phyloP scores from a whole-genome alignment of 1,140 invertebrate species.

The Teleopsis dalmanni region DNA sequence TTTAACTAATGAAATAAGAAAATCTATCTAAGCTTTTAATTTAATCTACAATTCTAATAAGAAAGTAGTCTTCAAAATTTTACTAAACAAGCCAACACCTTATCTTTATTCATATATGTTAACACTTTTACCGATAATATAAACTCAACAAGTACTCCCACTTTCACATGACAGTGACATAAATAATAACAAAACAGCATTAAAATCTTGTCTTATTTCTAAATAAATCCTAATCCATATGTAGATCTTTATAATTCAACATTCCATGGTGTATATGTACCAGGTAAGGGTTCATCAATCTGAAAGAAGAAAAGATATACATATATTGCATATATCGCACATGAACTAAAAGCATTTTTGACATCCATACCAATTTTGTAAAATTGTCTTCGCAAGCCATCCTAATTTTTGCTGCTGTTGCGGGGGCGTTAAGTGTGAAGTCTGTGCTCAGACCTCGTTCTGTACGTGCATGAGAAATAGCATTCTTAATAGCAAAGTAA shows the following conservation, averaged over 20 bases:
- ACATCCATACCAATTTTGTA: slow-evolving; percentile 68
- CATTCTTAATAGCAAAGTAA: slow-evolving; percentile 88
- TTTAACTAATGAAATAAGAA: no score
- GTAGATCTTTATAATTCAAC: slow-evolving; percentile 43
- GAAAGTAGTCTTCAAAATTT: no score
- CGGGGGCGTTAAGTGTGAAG: slow-evolving; percentile 77
- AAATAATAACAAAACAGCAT: no score
- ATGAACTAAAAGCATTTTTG: background rate
- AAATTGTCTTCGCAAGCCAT: slow-evolving; percentile 84
- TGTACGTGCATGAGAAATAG: slow-evolving; percentile 66
- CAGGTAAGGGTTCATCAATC: slow-evolving; percentile 43
- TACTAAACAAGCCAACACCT: no score
- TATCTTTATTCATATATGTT: no score
- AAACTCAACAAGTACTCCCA: no score
- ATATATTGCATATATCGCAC: slow-evolving; percentile 40
- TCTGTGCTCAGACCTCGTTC: slow-evolving; percentile 55
- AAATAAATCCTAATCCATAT: no score
- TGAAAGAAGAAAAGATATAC: slow-evolving; percentile 32
- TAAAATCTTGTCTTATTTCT: no score
- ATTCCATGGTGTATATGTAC: slow-evolving; percentile 51
- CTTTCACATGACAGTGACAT: no score
- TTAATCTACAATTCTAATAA: no score
- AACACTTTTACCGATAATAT: no score
- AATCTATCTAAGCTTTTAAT: no score
- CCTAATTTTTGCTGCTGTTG: slow-evolving; percentile 79